Evolutionary conservation across 2,113 vertebrate species (phyloP).

Genomic region (Nanorana parkeri): DNA sequence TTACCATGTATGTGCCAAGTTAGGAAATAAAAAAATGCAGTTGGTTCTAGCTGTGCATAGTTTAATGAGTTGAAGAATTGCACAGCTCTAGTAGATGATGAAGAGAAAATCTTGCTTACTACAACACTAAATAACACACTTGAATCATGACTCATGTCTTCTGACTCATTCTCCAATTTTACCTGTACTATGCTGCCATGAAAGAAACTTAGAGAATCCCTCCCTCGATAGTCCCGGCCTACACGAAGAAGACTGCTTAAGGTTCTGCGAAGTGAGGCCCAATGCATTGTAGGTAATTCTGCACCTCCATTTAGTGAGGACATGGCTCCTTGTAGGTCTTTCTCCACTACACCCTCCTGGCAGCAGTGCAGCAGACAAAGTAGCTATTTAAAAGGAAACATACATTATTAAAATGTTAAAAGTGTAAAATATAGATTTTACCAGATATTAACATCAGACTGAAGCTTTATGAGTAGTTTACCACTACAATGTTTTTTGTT

Average conservation of each 20-base stretch:
- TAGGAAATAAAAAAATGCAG: no score
- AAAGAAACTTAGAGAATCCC: constrained; percentile 40
- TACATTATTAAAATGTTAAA: no score
- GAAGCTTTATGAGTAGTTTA: no score
- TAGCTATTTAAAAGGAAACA: constrained; percentile 9
- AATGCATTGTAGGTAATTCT: constrained; percentile 36
- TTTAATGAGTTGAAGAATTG: no score
- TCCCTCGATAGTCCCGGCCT: constrained; percentile 35
- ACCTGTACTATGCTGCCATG: constrained; percentile 44
- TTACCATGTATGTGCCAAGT: no score
- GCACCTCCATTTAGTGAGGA: constrained; percentile 12
- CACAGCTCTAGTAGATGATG: no score
- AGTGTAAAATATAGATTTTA: no score
- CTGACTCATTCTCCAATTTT: neutral
- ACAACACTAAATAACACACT: neutral
- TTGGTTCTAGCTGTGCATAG: no score
- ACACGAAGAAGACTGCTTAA: constrained; percentile 26
- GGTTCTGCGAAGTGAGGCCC: constrained; percentile 44
- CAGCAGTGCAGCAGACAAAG: constrained; percentile 47
- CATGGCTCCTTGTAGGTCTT: constrained; percentile 40
- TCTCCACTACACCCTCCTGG: constrained; percentile 22
- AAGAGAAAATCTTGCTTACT: neutral
- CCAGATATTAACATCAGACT: no score
- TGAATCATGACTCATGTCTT: neutral
- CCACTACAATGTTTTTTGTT: no score